phyloP scores from a whole-genome alignment of 1,140 invertebrate species.

The Cardiocondyla obscurior region DNA sequence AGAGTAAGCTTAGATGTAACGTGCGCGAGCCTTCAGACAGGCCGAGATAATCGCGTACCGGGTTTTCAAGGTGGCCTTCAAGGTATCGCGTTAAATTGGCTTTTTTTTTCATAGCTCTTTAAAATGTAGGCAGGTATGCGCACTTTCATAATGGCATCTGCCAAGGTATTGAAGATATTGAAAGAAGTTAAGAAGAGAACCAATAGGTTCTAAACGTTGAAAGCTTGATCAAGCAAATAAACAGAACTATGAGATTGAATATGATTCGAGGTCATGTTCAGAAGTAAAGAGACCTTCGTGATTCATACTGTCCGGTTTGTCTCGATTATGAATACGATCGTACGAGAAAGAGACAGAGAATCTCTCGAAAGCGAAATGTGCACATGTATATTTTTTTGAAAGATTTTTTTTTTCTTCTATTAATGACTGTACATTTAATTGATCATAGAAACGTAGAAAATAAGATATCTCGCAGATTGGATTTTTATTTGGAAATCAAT shows the following conservation, averaged over 20 bases:
- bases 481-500: neutral
- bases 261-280: conserved; percentile 42
- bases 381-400: neutral
- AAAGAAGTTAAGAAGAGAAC: neutral
- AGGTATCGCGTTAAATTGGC: conserved; percentile 23
- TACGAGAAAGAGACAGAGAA: neutral
- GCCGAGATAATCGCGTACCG: conserved; percentile 22
- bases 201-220: conserved; percentile 2
- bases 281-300: conserved; percentile 24
- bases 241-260: conserved; percentile 12
- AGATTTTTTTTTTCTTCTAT: too few relatives aligned
- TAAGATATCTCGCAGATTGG: neutral
- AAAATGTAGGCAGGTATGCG: neutral
- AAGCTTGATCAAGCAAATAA: conserved; percentile 32
- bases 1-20: conserved; percentile 28
- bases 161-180: conserved; percentile 26
- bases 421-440: neutral
- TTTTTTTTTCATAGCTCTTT: neutral
- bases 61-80: conserved; percentile 14
- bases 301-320: conserved; percentile 32
- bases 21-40: conserved; percentile 22
- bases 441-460: neutral
- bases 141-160: neutral
- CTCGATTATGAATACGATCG: neutral
- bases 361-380: neutral